These are phyloP conservation scores for Tetranychus cinnabarinus DNA, from an alignment of 1,140 invertebrate species.

Conservation along the genomic window DNA sequence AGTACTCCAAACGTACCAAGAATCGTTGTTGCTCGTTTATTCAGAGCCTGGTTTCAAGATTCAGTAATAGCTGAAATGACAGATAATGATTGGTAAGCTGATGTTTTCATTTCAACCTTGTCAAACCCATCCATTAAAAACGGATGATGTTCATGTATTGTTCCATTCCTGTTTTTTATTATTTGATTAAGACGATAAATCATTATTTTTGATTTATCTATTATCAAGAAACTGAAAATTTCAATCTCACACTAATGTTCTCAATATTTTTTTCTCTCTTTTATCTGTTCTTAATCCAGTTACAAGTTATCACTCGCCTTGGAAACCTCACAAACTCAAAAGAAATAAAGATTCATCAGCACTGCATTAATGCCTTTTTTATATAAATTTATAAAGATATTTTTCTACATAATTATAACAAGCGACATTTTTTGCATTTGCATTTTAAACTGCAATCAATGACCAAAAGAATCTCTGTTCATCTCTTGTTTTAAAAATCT, in stretches of 20 bases:
- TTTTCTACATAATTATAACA: no score
- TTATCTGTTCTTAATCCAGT: not conserved
- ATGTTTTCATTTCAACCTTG: not conserved
- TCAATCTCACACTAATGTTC: not conserved
- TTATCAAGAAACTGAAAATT: no score
- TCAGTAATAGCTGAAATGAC: constrained; percentile 3
- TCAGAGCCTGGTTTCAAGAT: constrained; percentile 9
- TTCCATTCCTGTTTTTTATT: no score
- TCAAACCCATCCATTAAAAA: no score
- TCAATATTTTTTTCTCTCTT: no score
- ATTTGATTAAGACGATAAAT: no score
- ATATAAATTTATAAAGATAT: no score
- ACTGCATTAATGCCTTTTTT: no score
- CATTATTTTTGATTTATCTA: no score
- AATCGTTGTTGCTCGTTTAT: constrained; percentile 3
- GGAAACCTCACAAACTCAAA: not conserved
- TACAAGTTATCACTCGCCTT: constrained; percentile 1
- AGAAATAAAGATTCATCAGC: not conserved
- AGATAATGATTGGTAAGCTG: constrained; percentile 10
- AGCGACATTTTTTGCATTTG: not conserved
- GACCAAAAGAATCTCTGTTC: not conserved
- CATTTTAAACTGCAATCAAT: not conserved
- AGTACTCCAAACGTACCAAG: constrained; percentile 4
- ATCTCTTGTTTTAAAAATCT: not conserved
- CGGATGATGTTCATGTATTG: no score